These are phyloP conservation scores for Pardalotus punctatus DNA, from an alignment of 2,113 vertebrate genomes.

Conservation along the genomic window DNA sequence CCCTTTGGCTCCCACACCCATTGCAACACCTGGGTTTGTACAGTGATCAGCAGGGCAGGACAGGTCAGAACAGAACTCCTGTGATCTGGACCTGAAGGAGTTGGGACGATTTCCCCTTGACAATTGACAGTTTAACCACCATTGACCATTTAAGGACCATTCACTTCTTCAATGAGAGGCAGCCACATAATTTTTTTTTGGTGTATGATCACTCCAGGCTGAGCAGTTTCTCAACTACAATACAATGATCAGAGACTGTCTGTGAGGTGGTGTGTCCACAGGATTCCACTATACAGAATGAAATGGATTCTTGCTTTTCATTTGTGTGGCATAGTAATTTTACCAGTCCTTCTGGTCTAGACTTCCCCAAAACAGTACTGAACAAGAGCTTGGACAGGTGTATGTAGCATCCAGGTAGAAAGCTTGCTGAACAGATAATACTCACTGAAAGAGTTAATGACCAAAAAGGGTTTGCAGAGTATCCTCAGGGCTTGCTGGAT, in stretches of 20 bases:
- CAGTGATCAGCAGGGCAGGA: neutral
- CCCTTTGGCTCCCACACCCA: neutral
- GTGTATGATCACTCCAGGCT: neutral
- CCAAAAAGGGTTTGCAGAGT: neutral
- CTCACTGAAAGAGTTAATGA: neutral
- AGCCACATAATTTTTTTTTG: no score
- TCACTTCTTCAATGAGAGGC: neutral
- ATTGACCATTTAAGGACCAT: neutral
- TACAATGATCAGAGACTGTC: neutral
- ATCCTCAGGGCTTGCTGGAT: neutral
- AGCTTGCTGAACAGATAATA: neutral
- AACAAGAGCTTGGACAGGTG: neutral
- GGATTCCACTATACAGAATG: neutral
- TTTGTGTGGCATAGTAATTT: neutral
- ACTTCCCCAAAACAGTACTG: neutral
- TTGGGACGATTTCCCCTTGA: neutral
- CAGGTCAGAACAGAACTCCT: neutral
- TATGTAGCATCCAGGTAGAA: neutral
- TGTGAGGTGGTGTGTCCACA: neutral
- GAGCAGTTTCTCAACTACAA: neutral
- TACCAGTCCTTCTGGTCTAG: neutral
- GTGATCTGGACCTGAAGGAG: neutral
- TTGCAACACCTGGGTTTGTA: neutral
- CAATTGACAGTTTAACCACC: neutral
- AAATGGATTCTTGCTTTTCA: neutral